phyloP scores from a whole-genome alignment of 1,140 invertebrate genomes.

The Euglossa dilemma region DNA sequence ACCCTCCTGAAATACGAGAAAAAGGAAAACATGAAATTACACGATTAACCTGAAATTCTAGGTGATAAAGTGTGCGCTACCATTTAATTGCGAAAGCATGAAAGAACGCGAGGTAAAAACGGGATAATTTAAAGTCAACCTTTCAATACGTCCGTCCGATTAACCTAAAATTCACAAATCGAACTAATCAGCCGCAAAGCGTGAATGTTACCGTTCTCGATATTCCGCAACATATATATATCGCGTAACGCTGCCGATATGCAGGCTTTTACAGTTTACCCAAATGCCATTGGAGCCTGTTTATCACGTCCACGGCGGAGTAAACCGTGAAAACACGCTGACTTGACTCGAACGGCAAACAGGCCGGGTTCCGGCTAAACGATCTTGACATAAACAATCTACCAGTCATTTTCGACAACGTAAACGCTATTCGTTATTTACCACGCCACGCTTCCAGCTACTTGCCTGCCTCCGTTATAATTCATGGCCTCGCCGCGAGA shows the following conservation, averaged over 20 bases:
- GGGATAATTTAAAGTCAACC: not conserved
- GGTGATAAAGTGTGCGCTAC: not conserved
- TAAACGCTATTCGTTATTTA: slow-evolving; percentile 50
- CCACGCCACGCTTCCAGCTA: slow-evolving; percentile 27
- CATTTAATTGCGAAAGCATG: not conserved
- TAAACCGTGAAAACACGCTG: slow-evolving; percentile 31
- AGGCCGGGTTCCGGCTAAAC: slow-evolving; percentile 6
- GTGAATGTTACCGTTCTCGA: not conserved
- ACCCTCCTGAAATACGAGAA: too few relatives aligned
- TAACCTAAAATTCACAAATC: not conserved
- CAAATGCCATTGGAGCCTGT: slow-evolving; percentile 2
- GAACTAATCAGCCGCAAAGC: not conserved
- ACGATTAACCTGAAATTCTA: too few relatives aligned
- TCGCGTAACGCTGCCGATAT: not conserved
- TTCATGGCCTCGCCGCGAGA: slow-evolving; percentile 33
- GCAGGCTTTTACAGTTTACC: not conserved
- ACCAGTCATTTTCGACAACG: slow-evolving; percentile 52
- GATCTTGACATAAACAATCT: slow-evolving; percentile 44
- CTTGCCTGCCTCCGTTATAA: slow-evolving; percentile 40
- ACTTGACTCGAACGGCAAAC: slow-evolving; percentile 18
- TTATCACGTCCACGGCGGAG: slow-evolving; percentile 10
- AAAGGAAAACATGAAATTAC: too few relatives aligned
- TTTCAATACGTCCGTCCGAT: not conserved
- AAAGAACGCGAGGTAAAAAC: not conserved
- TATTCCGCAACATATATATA: not conserved